A percentile compares a stretch with the other conserved stretches of the same genome.
phyloP scores from a whole-genome alignment of 2,888 invertebrate genomes.

The Leptinotarsa tumamoca region DNA sequence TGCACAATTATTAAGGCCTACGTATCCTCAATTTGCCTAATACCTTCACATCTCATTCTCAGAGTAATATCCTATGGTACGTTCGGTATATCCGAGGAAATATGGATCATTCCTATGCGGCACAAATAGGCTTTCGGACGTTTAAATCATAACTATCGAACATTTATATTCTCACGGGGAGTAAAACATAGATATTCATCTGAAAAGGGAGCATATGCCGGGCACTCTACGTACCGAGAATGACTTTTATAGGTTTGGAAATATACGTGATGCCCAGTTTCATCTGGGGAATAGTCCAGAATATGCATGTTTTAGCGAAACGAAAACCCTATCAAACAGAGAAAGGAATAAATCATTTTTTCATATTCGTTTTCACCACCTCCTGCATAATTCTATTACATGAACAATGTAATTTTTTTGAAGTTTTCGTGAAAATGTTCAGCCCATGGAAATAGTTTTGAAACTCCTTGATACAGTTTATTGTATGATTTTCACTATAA shows the following conservation, averaged over 20 bases:
- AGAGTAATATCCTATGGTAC: neutral
- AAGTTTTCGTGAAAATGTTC: too few species aligned
- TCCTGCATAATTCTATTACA: too few species aligned
- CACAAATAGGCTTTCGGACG: conserved; percentile 10
- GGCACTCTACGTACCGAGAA: conserved; percentile 49
- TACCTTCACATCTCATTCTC: neutral
- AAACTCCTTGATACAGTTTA: too few species aligned
- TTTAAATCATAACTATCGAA: conserved; percentile 55
- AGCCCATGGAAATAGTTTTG: too few species aligned
- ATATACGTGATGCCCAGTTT: conserved; percentile 44
- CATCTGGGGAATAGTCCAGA: conserved; percentile 1
- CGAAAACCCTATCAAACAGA: neutral
- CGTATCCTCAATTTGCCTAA: neutral
- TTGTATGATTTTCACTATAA: too few species aligned
- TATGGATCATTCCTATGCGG: conserved; percentile 14
- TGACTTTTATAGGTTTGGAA: conserved; percentile 52
- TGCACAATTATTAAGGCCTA: neutral
- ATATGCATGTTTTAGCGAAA: neutral
- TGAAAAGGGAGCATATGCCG: conserved; percentile 49
- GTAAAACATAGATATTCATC: conserved; percentile 55
- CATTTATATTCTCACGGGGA: conserved; percentile 53
- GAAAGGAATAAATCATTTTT: too few species aligned
- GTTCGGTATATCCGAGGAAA: neutral
- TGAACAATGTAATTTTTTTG: too few species aligned
- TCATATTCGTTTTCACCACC: too few species aligned